Evolutionary conservation across 2,888 invertebrate genomes (phyloP), one percentile per base, ranked within the genome.

Genomic region (Heterodera filipjevi): DNA sequence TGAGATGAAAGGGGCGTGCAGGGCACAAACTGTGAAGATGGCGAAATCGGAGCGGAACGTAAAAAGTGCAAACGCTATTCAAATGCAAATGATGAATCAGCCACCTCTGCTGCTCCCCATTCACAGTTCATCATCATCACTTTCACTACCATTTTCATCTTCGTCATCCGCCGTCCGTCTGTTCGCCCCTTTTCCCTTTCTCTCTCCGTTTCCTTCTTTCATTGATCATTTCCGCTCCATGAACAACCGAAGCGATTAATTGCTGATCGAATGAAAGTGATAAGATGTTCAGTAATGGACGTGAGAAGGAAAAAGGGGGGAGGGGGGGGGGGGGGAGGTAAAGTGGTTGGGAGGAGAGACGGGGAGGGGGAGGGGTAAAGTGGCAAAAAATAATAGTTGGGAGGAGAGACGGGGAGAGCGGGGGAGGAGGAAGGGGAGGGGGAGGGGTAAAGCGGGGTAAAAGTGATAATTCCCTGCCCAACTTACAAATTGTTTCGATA

Each of bases 1-100:
- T n/a, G 59, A 19, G 59, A 59, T 22, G 59, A 27, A 27, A 59
- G 22, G 59, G 27, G 59, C 6, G 27, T n/a, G 59, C 3, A n/a
- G 59, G 59, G 59, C n/a, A 22, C n/a, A 5, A n/a, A n/a, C n/a
- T 27, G 59, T 59, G 3, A 27, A 33, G 33, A 22, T 3, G 10
- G 33, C 2, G 33, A 68, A 68, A 68, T 22, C 68, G 22, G 68
- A 68, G 68, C 68, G 68, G 68, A 35, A 35, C 68, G 68, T 22
- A 68, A 68, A 68, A 68, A 68, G 35, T 33, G 68, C 33, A 33
- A 68, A 68, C 22, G 68, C n/a, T 27, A 27, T 27, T 10, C n/a
- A 10, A 27, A 59, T 59, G 59, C n/a, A 10, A 27, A 59, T 27
- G n/a, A n/a, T 59, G 27, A 27, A 8, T 27, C 59, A 19, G 27